A percentile compares a stretch with the other conserved stretches of the same genome.
Evolutionary conservation across 2,888 invertebrate species (phyloP).

Genomic region (Uloborus plumipes): DNA sequence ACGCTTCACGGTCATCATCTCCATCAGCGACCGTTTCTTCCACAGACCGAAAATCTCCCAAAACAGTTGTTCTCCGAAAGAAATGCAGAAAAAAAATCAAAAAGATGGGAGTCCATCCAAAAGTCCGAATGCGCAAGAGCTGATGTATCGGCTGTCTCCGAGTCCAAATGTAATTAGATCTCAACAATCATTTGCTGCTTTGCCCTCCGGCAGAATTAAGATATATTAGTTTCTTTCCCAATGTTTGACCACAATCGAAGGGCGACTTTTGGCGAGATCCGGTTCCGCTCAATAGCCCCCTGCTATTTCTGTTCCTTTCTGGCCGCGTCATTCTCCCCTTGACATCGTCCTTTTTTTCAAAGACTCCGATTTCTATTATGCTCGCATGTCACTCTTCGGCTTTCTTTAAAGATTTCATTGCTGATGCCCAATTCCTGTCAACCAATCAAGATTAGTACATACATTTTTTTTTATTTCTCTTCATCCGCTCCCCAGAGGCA

Average conservation of each 20-base stretch:
- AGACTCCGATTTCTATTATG: constrained; percentile 59
- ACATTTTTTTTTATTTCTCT: neutral
- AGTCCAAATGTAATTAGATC: constrained; percentile 62
- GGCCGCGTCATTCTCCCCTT: constrained; percentile 20
- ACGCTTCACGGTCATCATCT: constrained; percentile 54
- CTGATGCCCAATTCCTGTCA: too few relatives aligned
- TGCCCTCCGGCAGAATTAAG: constrained; percentile 51
- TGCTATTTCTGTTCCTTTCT: constrained; percentile 23
- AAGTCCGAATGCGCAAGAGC: constrained; percentile 11
- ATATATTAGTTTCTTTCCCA: constrained; percentile 60
- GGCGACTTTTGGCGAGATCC: constrained; percentile 41
- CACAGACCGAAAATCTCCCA: neutral
- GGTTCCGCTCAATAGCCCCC: constrained; percentile 59
- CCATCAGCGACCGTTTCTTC: constrained; percentile 30
- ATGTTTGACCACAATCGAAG: constrained; percentile 60
- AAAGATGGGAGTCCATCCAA: constrained; percentile 3
- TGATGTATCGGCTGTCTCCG: constrained; percentile 56
- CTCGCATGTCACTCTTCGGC: constrained; percentile 27
- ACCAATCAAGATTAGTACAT: too few relatives aligned
- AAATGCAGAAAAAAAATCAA: constrained; percentile 5
- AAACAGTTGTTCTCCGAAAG: constrained; percentile 16
- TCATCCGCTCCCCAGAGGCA: too few relatives aligned
- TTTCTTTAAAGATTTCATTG: too few relatives aligned
- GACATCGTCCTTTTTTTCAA: constrained; percentile 33
- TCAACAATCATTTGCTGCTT: constrained; percentile 35